A percentile compares a stretch with the other conserved stretches of the same genome.
These are phyloP conservation scores for Ginglymostoma cirratum DNA, from an alignment of 2,113 vertebrate species.

Conservation along the genomic window DNA sequence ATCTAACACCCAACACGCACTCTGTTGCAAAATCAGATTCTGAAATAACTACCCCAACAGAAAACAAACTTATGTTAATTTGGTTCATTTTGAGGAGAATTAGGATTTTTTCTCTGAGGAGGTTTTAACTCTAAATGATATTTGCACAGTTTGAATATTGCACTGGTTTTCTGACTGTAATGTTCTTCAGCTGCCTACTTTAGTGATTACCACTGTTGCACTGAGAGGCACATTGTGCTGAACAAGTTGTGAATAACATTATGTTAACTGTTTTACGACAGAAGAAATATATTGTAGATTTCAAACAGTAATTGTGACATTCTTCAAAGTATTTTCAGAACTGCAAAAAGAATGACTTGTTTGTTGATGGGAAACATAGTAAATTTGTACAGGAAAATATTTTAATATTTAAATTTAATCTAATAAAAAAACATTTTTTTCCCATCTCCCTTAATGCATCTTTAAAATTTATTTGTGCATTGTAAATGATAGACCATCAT, in stretches of 20 bases:
- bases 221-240: background rate
- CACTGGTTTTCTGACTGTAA: background rate
- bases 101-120: background rate
- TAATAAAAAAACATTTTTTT: background rate
- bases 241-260: background rate
- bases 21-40: background rate
- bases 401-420: background rate
- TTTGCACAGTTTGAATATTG: background rate
- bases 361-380: background rate
- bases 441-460: background rate
- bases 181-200: background rate
- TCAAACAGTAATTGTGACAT: background rate
- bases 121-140: background rate
- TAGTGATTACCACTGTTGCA: conserved; percentile 13
- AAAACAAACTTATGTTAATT: background rate
- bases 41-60: background rate
- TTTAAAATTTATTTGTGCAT: background rate
- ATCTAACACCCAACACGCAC: background rate
- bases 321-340: background rate
- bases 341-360: background rate
- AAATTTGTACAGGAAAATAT: background rate
- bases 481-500: background rate
- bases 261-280: background rate
- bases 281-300: background rate
- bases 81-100: conserved; percentile 15